Evolutionary conservation across 2,888 invertebrate species (phyloP), one percentile per base, ranked within the genome.

Genomic region (Aphodius granarius): DNA sequence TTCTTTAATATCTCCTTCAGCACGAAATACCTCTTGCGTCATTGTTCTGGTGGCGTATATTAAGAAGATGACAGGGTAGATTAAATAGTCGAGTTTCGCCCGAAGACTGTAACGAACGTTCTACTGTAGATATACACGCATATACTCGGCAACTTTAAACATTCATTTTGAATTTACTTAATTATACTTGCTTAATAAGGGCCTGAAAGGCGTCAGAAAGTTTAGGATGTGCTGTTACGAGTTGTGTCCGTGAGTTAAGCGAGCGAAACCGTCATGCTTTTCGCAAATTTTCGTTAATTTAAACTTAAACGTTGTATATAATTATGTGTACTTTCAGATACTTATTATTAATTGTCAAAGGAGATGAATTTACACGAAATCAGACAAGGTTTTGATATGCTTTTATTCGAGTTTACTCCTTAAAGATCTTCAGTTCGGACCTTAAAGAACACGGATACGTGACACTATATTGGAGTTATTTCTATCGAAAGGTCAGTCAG

Each of bases 131-230:
- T 13, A 43, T 13, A 43, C 4, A 43, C 43, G 13, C 43, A 43
- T 3, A 43, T 13, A 13, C 4, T 9, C 71, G 71, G 15, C 71
- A 71, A 71, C 20, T 71, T 43, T 71, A 23, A 43, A 22, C 71
- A 43, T 21, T 21, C n/a, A n/a, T 71, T 71, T 71, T 71, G 21
- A 71, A 71, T 71, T 23, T 71, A 71, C 22, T 71, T 71, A 71
- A 71, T 71, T 71, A 71, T 9, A 43, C 71, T 22, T 17, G 71
- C 16, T 71, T 21, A 21, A 43, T 71, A 43, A 71, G 22, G 23
- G 43, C 71, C 13, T 15, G 22, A 23, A 21, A n/a, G 16, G 17
- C 17, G n/a, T 71, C 71, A 18, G 23, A 20, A 21, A 21, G n/a
- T 68, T 68, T 19, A 22, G 5, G 68, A 68, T 6, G 23, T 6